Evolutionary conservation across 2,113 vertebrate genomes (phyloP), one percentile per base, ranked within the genome.

Genomic region (Dendrocopos noguchii): DNA sequence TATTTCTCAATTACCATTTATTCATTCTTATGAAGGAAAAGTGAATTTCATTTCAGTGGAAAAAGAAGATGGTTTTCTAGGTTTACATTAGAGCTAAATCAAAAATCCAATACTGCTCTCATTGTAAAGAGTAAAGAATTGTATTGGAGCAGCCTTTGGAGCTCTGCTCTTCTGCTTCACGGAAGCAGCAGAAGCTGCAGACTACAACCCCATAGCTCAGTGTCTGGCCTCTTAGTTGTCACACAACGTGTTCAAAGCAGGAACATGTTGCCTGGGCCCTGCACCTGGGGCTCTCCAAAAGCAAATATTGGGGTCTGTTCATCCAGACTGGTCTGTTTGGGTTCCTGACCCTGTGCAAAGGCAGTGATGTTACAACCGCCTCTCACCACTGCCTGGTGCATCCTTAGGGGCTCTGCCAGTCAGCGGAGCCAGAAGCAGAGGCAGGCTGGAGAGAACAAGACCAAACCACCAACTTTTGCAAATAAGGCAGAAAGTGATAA

Each of bases 81-180:
- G 33, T 92, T 90, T 90, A 63, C 67, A 66, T 87, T 84, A 75
- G 66, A 88, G 21, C n/a, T 74, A 70, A 87, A 82, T 84, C 7
- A 81, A 90, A 94, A 92, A 88, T 95, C 71, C 83, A 85, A 31
- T 88, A 79, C 31, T 34, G 20, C 70, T 66, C 36, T 70, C 88
- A 42, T 56, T 78, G 42, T 27, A 56, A 61, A 87, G 72, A 84
- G 17, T 47, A 36, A 68, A 73, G 42, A 34, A 47, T 42, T 31
- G n/a, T 57, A 10, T 42, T 15, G 34, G 46, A 78, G 29, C 52
- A 71, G 52, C 18, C 34, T 63, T 66, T 71, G 53, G 33, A 73
- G 19, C n/a, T 76, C 15, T 60, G 65, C 27, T 72, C 27, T 76
- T 59, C 19, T 60, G 44, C n/a, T 65, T 42, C 52, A 9, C 6